A percentile compares a stretch with the other conserved stretches of the same genome.
Evolutionary conservation across 1,140 invertebrate species (phyloP).

Genomic region (Aphelenchoides avenae): DNA sequence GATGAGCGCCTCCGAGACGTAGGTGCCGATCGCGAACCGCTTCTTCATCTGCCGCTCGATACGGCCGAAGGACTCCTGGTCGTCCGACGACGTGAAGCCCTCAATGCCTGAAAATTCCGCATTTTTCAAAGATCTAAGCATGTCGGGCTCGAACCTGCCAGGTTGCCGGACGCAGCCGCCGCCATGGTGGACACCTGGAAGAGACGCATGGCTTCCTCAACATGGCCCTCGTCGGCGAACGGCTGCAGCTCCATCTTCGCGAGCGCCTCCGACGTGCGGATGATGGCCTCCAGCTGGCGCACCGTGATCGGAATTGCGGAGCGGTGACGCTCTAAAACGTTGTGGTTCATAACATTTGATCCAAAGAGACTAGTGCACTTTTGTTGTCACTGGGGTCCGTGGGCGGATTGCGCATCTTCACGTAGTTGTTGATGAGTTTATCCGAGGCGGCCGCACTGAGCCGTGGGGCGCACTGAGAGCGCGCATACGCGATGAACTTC

Average conservation of each 20-base stretch:
- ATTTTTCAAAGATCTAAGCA: no score
- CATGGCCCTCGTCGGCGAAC: constrained; percentile 84
- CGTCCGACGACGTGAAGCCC: constrained; percentile 90
- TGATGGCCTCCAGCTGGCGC: constrained; percentile 90
- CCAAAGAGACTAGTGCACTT: no score
- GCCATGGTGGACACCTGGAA: constrained; percentile 97
- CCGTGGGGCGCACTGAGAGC: constrained; percentile 73
- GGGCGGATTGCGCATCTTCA: constrained; percentile 80
- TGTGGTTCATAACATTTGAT: no score
- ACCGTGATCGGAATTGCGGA: constrained; percentile 57
- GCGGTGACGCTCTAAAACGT: constrained; percentile 42
- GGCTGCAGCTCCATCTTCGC: constrained; percentile 95
- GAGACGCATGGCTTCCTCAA: constrained; percentile 93
- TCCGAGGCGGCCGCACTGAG: constrained; percentile 78
- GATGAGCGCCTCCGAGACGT: constrained; percentile 88
- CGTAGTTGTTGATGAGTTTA: constrained; percentile 89
- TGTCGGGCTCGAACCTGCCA: no score
- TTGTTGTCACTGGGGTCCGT: constrained; percentile 62
- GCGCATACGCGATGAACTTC: constrained; percentile 87
- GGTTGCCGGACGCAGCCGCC: constrained; percentile 83
- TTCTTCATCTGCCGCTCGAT: constrained; percentile 92
- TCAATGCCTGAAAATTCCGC: constrained; percentile 81
- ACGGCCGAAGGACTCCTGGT: constrained; percentile 78
- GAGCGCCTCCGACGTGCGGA: constrained; percentile 89
- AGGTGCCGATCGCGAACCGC: constrained; percentile 89